Conservation (phyloP, 2,888 invertebrate genomes). For the Erebia ligea region DNA sequence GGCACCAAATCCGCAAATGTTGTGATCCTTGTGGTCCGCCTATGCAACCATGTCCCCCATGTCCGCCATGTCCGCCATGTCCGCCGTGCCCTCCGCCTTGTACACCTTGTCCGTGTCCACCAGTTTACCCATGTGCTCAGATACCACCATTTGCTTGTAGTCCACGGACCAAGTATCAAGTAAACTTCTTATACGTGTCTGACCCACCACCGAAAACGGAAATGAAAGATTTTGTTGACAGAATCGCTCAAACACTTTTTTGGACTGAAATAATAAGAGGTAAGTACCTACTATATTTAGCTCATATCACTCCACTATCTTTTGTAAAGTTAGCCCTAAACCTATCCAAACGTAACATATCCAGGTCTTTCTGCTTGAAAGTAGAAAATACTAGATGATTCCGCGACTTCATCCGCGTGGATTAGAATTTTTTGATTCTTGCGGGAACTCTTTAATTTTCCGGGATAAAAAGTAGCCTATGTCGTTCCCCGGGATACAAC, state of each 20-base stretch:
- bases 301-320: neutral
- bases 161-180: slow-evolving; percentile 66
- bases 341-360: no score
- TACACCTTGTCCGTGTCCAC: slow-evolving; percentile 18
- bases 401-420: no score
- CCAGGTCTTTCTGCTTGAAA: no score
- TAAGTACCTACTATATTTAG: slow-evolving; percentile 26
- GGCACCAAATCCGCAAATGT: neutral
- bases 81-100: slow-evolving; percentile 28
- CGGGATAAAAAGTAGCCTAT: no score
- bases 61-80: neutral
- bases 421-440: no score
- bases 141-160: slow-evolving; percentile 56
- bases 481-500: no score
- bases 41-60: slow-evolving; percentile 14
- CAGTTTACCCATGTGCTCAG: slow-evolving; percentile 17
- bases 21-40: slow-evolving; percentile 2
- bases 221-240: slow-evolving; percentile 87
- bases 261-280: slow-evolving; percentile 91
- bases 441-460: no score
- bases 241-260: slow-evolving; percentile 87
- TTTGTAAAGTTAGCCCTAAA: no score
- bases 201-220: slow-evolving; percentile 83
- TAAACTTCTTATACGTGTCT: slow-evolving; percentile 82
- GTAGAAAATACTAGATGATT: no score